phyloP scores from a whole-genome alignment of 2,797 vertebrate genomes.

The Hephaestus fuliginosus region DNA sequence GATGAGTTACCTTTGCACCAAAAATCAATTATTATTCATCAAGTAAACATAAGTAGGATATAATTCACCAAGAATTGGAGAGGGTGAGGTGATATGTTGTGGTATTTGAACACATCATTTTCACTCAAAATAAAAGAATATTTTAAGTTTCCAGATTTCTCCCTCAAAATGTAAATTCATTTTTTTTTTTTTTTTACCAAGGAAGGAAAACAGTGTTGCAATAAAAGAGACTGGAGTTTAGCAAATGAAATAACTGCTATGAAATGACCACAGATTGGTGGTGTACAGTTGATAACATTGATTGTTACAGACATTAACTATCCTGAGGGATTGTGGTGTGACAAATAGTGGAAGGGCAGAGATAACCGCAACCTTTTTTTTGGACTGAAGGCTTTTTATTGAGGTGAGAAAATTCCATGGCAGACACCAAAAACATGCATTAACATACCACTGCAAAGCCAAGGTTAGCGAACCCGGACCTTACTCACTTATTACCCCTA shows the following conservation, averaged over 20 bases:
- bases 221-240: constrained; percentile 26
- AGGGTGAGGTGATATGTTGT: not conserved
- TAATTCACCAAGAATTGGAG: not conserved
- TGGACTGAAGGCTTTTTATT: constrained; percentile 77
- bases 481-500: constrained; percentile 89
- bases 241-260: constrained; percentile 35
- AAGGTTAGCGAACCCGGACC: constrained; percentile 83
- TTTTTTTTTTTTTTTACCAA: not conserved
- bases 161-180: not conserved
- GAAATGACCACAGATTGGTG: constrained; percentile 32
- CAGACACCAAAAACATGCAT: constrained; percentile 86
- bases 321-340: constrained; percentile 32
- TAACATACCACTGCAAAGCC: constrained; percentile 88
- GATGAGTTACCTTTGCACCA: not conserved
- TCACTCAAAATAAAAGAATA: not conserved
- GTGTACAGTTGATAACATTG: constrained; percentile 48
- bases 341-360: constrained; percentile 34
- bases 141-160: not conserved
- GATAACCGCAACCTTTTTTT: constrained; percentile 53
- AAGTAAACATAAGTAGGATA: not conserved
- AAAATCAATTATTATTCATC: not conserved
- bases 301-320: constrained; percentile 51
- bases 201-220: not conserved
- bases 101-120: not conserved
- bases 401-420: constrained; percentile 86